These are phyloP conservation scores for Sialis lutaria DNA, from an alignment of 2,888 invertebrate species.

Conservation along the genomic window DNA sequence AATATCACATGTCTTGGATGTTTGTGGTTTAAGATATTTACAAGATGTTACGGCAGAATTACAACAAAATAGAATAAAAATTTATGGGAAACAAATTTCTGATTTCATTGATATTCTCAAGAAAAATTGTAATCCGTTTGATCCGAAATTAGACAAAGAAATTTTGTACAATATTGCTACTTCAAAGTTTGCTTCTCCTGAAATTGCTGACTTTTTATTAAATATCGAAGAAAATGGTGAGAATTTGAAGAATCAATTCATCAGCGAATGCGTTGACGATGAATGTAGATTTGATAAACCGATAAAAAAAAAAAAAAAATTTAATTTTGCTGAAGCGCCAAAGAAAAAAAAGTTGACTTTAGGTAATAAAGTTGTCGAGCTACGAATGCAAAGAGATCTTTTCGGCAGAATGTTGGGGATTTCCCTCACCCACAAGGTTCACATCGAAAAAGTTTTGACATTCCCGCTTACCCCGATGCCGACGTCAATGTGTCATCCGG, in stretches of 20 bases:
- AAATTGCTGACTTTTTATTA: too few relatives aligned
- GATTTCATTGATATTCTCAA: too few relatives aligned
- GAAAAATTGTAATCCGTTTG: too few relatives aligned
- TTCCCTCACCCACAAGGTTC: slow-evolving; percentile 9
- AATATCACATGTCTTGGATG: too few relatives aligned
- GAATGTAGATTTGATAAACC: slow-evolving; percentile 10
- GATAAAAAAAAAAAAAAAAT: slow-evolving; percentile 9
- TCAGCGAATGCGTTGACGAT: slow-evolving; percentile 9
- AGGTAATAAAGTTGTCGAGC: slow-evolving; percentile 10
- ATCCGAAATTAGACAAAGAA: too few relatives aligned
- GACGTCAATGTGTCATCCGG: slow-evolving; percentile 9
- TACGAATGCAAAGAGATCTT: slow-evolving; percentile 11
- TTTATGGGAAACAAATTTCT: too few relatives aligned
- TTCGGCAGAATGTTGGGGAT: slow-evolving; percentile 11
- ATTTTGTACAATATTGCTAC: too few relatives aligned
- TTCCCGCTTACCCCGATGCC: slow-evolving; percentile 11
- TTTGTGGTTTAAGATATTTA: too few relatives aligned
- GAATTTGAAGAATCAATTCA: slow-evolving; percentile 9
- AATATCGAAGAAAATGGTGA: too few relatives aligned
- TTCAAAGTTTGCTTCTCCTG: too few relatives aligned
- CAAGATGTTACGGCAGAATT: too few relatives aligned
- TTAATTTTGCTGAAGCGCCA: slow-evolving; percentile 9
- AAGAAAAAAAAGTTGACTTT: slow-evolving; percentile 10
- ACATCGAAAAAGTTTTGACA: slow-evolving; percentile 10
- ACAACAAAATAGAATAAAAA: too few relatives aligned